Evolutionary conservation across 2,797 vertebrate genomes (phyloP), one percentile per base, ranked within the genome.

Genomic region (Etheostoma nigrum): DNA sequence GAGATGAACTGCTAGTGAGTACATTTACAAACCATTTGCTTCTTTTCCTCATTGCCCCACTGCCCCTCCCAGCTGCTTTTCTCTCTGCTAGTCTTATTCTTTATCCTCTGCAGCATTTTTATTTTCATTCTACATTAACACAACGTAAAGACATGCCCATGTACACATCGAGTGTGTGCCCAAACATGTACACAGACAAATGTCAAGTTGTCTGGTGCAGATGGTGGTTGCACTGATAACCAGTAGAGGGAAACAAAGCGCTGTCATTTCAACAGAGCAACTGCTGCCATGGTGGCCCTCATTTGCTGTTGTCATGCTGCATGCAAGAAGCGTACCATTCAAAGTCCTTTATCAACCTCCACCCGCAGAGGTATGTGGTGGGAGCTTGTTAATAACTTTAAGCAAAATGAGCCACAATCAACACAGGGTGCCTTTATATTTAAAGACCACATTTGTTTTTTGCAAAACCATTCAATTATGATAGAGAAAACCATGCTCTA

Each of bases 181-280:
- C 49, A 53, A 49, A 66, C 19, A 12, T 59, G 53, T 67, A 55
- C 62, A 49, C 47, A 69, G 45, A 67, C 40, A 79, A 72, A 79
- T 79, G 42, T 52, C 7, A 57, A 58, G 19, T 33, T 48, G 27
- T 65, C 55, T 68, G 58, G 67, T 57, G 40, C 77, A 76, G 62
- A 71, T 52, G 49, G 78, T n/a, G 33, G 73, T 88, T 87, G 40
- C 74, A 18, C 57, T 44, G 36, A 25, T 65, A 30, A 83, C 92
- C 94, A 94, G 90, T 83, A 95, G 95, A 94, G 93, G 94, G 95
- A 94, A 94, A 93, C 88, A 93, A 85, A 92, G 94, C 16, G 11
- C 93, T 85, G 66, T 49, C 76, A 65, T 82, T 75, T 18, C 27
- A 44, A 60, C 60, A 62, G 5, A 49, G 67, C 66, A 55, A 67